A percentile compares a stretch with the other conserved stretches of the same genome.
Evolutionary conservation across 2,888 invertebrate genomes (phyloP).

Genomic region (Ophioninae sp.): DNA sequence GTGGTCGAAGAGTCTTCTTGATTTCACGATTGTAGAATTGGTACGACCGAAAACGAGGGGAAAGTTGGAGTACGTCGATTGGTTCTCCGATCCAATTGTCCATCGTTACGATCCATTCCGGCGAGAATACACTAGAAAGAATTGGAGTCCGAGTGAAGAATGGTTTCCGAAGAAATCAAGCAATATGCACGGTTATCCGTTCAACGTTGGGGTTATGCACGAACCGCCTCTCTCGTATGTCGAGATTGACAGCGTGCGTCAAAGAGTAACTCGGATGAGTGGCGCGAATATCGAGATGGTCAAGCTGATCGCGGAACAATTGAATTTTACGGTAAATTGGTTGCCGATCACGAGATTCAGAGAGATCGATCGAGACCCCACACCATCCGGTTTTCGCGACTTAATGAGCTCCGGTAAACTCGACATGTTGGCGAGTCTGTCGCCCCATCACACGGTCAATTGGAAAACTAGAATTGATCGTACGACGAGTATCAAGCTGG

Average conservation of each 20-base stretch:
- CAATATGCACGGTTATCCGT: conserved; percentile 61
- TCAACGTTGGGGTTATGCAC: conserved; percentile 27
- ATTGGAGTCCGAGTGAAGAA: no score
- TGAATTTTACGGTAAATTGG: conserved; percentile 63
- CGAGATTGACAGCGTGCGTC: neutral
- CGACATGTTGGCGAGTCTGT: conserved; percentile 31
- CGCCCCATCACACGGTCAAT: conserved; percentile 18
- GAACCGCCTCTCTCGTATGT: conserved; percentile 26
- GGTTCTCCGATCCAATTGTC: no score
- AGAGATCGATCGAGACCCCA: neutral
- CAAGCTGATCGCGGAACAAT: neutral
- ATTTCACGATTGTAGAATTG: conserved; percentile 62
- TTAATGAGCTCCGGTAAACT: conserved; percentile 31
- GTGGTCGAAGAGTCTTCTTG: conserved; percentile 55
- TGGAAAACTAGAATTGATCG: neutral
- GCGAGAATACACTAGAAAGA: no score
- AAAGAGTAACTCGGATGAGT: neutral
- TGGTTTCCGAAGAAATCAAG: conserved; percentile 7
- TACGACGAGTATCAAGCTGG: neutral
- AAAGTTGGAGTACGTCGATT: neutral
- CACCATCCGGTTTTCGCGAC: neutral
- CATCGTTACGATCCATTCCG: no score
- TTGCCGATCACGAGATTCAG: neutral
- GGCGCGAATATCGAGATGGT: conserved; percentile 48
- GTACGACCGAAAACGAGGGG: neutral